Evolutionary conservation across 1,140 invertebrate genomes (phyloP).

Genomic region (Pseudomyrmex concolor): DNA sequence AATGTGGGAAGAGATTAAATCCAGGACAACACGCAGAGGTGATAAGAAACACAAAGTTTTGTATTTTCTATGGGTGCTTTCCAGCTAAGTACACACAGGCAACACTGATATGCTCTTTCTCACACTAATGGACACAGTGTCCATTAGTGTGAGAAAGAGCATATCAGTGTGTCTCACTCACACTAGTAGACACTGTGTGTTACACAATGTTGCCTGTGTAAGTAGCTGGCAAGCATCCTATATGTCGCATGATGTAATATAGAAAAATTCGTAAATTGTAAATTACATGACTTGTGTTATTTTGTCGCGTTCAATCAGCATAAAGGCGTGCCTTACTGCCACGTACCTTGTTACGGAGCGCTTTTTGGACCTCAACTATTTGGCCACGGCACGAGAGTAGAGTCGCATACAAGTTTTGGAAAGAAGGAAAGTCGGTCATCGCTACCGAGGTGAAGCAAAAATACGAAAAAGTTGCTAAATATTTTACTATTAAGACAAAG

Average conservation of each 20-base stretch:
- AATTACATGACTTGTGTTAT: not conserved
- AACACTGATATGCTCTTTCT: too few species aligned
- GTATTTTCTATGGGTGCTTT: too few species aligned
- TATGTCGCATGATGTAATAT: conserved; percentile 1
- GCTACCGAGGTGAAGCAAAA: conserved; percentile 78
- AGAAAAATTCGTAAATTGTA: not conserved
- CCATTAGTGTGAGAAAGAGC: too few species aligned
- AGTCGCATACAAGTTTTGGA: conserved; percentile 94
- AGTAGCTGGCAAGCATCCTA: too few species aligned
- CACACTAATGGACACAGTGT: too few species aligned
- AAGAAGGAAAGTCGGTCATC: conserved; percentile 87
- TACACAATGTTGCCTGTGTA: too few species aligned
- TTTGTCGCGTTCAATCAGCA: conserved; percentile 86
- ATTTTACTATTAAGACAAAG: conserved; percentile 10
- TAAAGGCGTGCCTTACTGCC: conserved; percentile 95
- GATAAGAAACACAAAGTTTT: conserved; percentile 1
- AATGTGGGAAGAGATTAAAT: conserved; percentile 95
- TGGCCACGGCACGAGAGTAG: conserved; percentile 94
- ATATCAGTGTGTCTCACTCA: too few species aligned
- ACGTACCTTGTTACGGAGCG: conserved; percentile 95
- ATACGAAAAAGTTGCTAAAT: too few species aligned
- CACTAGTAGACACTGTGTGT: too few species aligned
- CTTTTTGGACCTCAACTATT: conserved; percentile 94
- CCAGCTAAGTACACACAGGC: too few species aligned
- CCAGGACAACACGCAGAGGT: conserved; percentile 96